Evolutionary conservation across 2,797 vertebrate species (phyloP).

Genomic region (Pempheris klunzingeri): DNA sequence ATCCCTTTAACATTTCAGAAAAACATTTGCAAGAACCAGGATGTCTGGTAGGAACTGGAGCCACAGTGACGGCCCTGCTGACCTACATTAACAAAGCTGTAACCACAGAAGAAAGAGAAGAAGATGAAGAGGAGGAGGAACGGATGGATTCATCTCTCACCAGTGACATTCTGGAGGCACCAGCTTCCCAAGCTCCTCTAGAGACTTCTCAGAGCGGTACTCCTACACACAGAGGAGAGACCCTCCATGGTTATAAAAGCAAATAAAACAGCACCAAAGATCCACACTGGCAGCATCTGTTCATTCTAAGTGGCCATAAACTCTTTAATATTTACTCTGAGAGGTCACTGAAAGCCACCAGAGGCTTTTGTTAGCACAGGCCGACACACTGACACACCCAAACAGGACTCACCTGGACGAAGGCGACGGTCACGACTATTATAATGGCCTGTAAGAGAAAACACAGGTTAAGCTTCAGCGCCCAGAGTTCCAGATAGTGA

Average conservation of each 20-base stretch:
- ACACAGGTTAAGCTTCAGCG: background rate
- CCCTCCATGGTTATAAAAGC: too few relatives aligned
- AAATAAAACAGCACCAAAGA: too few relatives aligned
- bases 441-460: slow-evolving; percentile 91
- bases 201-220: slow-evolving; percentile 98
- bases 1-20: background rate
- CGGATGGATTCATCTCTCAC: slow-evolving; percentile 78
- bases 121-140: background rate
- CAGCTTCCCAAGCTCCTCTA: slow-evolving; percentile 96
- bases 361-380: background rate
- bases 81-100: background rate
- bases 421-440: slow-evolving; percentile 98
- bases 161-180: slow-evolving; percentile 98
- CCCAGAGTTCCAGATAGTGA: too few relatives aligned
- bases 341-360: background rate
- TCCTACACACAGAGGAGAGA: slow-evolving; percentile 83
- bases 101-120: background rate
- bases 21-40: background rate
- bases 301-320: background rate
- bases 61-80: background rate
- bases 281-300: too few relatives aligned
- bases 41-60: background rate
- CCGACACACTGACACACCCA: background rate
- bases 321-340: background rate
- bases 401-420: slow-evolving; percentile 92